A percentile compares a stretch with the other conserved stretches of the same genome.
Conservation (phyloP, 2,113 vertebrate species). For the Pao palembangensis region DNA sequence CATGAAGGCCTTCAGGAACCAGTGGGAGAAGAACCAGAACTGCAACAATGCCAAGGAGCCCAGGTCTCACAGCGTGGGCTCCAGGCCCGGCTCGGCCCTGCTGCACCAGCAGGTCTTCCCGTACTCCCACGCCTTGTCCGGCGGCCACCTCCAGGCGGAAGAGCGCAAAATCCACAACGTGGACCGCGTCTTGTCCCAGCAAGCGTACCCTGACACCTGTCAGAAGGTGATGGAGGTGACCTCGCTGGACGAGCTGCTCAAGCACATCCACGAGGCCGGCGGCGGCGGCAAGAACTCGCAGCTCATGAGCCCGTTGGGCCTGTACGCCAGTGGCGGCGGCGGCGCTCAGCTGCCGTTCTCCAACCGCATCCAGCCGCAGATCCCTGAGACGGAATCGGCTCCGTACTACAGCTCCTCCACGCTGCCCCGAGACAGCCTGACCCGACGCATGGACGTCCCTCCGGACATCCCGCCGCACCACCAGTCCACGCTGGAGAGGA, state of each 20-base stretch:
- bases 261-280: slow-evolving; percentile 81
- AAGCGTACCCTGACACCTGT: slow-evolving; percentile 71
- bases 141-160: slow-evolving; percentile 68
- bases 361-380: slow-evolving; percentile 78
- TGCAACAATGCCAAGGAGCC: slow-evolving; percentile 83
- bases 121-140: slow-evolving; percentile 70
- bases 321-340: slow-evolving; percentile 56
- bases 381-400: slow-evolving; percentile 74
- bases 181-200: slow-evolving; percentile 76
- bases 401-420: slow-evolving; percentile 81
- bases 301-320: slow-evolving; percentile 68
- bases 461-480: slow-evolving; percentile 73
- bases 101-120: slow-evolving; percentile 76
- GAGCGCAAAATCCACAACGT: slow-evolving; percentile 80
- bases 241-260: slow-evolving; percentile 84
- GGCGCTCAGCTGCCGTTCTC: slow-evolving; percentile 68
- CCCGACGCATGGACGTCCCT: slow-evolving; percentile 83
- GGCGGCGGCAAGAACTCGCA: slow-evolving; percentile 68
- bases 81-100: slow-evolving; percentile 67
- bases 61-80: slow-evolving; percentile 63
- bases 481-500: slow-evolving; percentile 75
- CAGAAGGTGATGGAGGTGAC: slow-evolving; percentile 87
- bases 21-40: slow-evolving; percentile 90
- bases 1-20: slow-evolving; percentile 80
- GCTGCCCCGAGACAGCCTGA: slow-evolving; percentile 80